Conservation (phyloP, 2,797 vertebrate species). For the Periparus ater region DNA sequence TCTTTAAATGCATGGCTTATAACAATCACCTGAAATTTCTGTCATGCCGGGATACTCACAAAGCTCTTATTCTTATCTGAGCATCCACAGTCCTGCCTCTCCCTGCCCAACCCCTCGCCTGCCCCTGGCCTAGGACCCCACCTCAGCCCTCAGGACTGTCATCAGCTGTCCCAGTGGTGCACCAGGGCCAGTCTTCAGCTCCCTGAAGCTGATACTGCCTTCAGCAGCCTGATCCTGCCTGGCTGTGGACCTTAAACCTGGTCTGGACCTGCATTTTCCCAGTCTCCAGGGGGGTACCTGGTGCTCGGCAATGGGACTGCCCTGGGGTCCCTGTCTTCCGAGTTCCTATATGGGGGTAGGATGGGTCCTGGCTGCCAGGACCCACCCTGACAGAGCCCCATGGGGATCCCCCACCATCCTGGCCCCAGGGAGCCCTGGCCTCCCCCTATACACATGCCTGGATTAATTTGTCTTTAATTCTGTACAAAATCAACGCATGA, state of each 20-base stretch:
- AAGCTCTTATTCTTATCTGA: not conserved
- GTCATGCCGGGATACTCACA: not conserved
- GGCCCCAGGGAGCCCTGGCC: not conserved
- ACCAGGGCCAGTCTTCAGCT: fast-evolving
- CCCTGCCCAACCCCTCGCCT: not conserved
- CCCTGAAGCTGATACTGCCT: no score
- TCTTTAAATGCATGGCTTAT: not conserved
- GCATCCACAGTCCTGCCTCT: not conserved
- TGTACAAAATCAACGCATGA: fast-evolving
- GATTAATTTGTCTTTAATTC: not conserved
- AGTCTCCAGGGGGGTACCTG: not conserved
- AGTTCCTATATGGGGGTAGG: not conserved
- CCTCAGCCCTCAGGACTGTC: not conserved
- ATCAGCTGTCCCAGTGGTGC: fast-evolving
- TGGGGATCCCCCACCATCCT: fast-evolving
- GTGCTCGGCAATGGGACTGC: not conserved
- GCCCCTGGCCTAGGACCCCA: no score
- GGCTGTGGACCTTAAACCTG: fast-evolving
- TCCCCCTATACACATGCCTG: fast-evolving
- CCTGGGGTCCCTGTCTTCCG: not conserved
- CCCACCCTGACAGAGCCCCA: not conserved
- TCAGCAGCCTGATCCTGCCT: not conserved
- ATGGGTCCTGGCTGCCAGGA: not conserved
- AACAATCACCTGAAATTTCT: not conserved
- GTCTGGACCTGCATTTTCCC: fast-evolving